Evolutionary conservation across 1,140 invertebrate species (phyloP).

Genomic region (Zaprionus lachaisei): DNA sequence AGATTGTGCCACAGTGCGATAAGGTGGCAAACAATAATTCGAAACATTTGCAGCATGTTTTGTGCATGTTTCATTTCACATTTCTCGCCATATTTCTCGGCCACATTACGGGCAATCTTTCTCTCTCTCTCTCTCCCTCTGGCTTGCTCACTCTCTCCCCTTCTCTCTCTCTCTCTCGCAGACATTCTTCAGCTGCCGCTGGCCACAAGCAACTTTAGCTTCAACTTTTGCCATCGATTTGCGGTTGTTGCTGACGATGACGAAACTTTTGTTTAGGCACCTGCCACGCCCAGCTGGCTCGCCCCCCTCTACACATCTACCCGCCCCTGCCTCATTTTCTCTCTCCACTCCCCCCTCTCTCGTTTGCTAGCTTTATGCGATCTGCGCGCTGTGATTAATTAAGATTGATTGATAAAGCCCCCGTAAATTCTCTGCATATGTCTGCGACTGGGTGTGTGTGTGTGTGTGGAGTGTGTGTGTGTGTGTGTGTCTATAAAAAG

Average conservation of each 20-base stretch:
- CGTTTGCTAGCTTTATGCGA: constrained; percentile 62
- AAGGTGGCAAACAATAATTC: constrained; percentile 48
- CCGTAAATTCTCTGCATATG: constrained; percentile 46
- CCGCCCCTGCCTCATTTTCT: constrained; percentile 11
- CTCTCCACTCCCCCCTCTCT: constrained; percentile 14
- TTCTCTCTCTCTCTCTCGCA: neutral
- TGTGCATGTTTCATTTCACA: constrained; percentile 28
- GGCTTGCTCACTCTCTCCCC: neutral
- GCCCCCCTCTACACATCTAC: constrained; percentile 7
- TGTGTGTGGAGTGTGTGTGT: constrained; percentile 31
- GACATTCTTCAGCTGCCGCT: neutral
- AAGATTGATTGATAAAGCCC: constrained; percentile 82
- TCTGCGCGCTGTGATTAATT: constrained; percentile 81
- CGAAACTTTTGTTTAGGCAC: constrained; percentile 69
- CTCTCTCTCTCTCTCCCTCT: neutral
- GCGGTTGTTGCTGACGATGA: constrained; percentile 55
- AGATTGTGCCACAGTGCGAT: constrained; percentile 41
- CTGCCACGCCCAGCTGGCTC: constrained; percentile 51
- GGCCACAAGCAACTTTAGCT: constrained; percentile 15
- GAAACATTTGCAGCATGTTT: constrained; percentile 42
- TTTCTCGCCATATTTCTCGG: constrained; percentile 29
- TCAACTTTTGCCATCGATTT: constrained; percentile 63
- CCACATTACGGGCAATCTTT: neutral
- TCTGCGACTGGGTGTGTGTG: constrained; percentile 27
- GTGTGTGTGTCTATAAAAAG: constrained; percentile 76